These are phyloP conservation scores for Spodoptera litura DNA, from an alignment of 1,140 invertebrate species.

Conservation along the genomic window DNA sequence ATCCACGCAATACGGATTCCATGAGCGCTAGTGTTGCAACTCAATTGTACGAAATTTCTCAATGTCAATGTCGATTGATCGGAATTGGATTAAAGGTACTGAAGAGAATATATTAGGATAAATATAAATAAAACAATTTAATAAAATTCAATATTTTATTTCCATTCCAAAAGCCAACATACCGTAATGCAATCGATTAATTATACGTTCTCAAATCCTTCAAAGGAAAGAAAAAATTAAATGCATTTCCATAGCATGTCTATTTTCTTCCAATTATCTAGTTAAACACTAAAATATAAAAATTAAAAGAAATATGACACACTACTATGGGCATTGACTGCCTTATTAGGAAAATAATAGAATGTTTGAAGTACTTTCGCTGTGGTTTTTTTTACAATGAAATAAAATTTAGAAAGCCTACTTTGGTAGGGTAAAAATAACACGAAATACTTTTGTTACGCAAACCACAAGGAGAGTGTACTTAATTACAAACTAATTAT, in stretches of 20 bases:
- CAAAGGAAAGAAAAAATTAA: conserved; percentile 73
- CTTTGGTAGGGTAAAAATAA: conserved; percentile 25
- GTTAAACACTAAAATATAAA: conserved; percentile 71
- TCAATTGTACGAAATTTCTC: too few species aligned
- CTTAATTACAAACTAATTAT: conserved; percentile 49
- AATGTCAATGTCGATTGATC: too few species aligned
- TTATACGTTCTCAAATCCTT: conserved; percentile 60
- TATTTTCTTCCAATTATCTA: conserved; percentile 68
- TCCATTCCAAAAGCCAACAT: conserved; percentile 82
- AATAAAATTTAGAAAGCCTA: conserved; percentile 41
- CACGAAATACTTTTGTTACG: conserved; percentile 19
- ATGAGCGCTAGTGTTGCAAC: too few species aligned
- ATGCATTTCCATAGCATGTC: conserved; percentile 79
- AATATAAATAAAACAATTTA: conserved; percentile 14
- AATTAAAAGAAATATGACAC: conserved; percentile 83
- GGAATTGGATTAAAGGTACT: too few species aligned
- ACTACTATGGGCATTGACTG: conserved; percentile 63
- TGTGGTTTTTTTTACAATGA: conserved; percentile 54
- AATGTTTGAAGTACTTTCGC: conserved; percentile 58
- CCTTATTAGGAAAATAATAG: conserved; percentile 57
- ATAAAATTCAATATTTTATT: conserved; percentile 72
- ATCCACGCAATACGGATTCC: too few species aligned
- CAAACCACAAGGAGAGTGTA: conserved; percentile 59
- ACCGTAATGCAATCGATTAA: conserved; percentile 71
- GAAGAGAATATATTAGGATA: neutral